These are phyloP conservation scores for Megaceryle alcyon DNA, from an alignment of 2,797 vertebrate species.

Conservation along the genomic window DNA sequence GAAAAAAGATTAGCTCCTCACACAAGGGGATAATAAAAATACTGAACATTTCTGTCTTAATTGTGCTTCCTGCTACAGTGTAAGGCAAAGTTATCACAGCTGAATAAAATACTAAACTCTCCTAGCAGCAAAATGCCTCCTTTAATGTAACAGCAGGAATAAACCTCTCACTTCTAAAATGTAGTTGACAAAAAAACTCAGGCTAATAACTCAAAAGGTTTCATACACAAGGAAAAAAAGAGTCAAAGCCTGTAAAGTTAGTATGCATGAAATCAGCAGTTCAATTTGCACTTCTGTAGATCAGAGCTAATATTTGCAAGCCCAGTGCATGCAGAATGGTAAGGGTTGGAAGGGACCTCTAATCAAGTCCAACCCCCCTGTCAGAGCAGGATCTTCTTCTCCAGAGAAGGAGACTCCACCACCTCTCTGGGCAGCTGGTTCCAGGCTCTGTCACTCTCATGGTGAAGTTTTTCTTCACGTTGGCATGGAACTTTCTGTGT, in stretches of 20 bases:
- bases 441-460: too few species aligned
- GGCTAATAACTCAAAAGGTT: background rate
- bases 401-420: too few species aligned
- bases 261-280: background rate
- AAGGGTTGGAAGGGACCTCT: too few species aligned
- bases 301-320: background rate
- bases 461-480: too few species aligned
- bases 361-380: too few species aligned
- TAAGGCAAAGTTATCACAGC: background rate
- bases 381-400: too few species aligned
- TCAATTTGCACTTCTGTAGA: conserved; percentile 18
- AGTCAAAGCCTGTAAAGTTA: background rate
- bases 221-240: background rate
- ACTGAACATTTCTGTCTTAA: conserved; percentile 25
- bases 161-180: conserved; percentile 28
- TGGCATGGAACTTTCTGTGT: too few species aligned
- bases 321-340: background rate
- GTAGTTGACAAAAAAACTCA: background rate
- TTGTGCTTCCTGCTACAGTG: background rate
- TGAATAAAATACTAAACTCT: conserved; percentile 28
- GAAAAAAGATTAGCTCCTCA: background rate
- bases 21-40: conserved; percentile 7
- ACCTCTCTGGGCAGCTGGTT: too few species aligned
- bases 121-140: background rate
- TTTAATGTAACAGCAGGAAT: background rate